phyloP scores from a whole-genome alignment of 1,140 invertebrate genomes.

The Lepidostoma basale region DNA sequence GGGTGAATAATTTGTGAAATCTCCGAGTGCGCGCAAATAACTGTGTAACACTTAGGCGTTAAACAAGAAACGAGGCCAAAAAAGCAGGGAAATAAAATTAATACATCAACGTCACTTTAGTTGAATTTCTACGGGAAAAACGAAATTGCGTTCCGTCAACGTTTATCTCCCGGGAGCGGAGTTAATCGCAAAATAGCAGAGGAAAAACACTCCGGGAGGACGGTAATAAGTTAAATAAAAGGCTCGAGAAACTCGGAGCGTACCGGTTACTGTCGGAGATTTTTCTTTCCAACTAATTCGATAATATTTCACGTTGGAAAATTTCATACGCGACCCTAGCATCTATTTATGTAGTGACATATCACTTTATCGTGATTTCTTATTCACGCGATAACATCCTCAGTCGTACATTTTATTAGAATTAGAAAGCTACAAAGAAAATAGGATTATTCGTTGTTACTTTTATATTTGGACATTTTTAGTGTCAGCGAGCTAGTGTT shows the following conservation, averaged over 20 bases:
- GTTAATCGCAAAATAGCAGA: slow-evolving; percentile 37
- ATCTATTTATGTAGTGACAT: too few species aligned
- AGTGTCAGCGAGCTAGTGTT: too few species aligned
- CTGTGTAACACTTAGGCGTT: not conserved
- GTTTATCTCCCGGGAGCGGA: slow-evolving; percentile 26
- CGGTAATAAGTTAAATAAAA: slow-evolving; percentile 27
- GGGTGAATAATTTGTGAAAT: not conserved
- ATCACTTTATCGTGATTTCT: too few species aligned
- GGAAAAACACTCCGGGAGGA: slow-evolving; percentile 25
- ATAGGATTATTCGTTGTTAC: too few species aligned
- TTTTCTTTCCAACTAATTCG: too few species aligned
- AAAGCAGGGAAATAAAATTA: slow-evolving; percentile 15
- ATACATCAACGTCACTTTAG: slow-evolving; percentile 25
- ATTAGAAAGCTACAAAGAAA: too few species aligned
- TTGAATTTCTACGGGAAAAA: slow-evolving; percentile 35
- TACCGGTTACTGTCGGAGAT: too few species aligned
- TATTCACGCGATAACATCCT: too few species aligned
- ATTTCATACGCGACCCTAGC: too few species aligned
- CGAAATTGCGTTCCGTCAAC: slow-evolving; percentile 34
- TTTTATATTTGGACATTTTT: too few species aligned
- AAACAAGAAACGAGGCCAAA: not conserved
- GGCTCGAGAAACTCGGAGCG: slow-evolving; percentile 3
- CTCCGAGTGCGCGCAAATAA: not conserved
- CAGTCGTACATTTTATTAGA: too few species aligned
- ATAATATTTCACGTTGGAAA: too few species aligned